Base-by-base conservation (phyloP, 1,140 invertebrate genomes). In the Drosophila watanabei region DNA sequence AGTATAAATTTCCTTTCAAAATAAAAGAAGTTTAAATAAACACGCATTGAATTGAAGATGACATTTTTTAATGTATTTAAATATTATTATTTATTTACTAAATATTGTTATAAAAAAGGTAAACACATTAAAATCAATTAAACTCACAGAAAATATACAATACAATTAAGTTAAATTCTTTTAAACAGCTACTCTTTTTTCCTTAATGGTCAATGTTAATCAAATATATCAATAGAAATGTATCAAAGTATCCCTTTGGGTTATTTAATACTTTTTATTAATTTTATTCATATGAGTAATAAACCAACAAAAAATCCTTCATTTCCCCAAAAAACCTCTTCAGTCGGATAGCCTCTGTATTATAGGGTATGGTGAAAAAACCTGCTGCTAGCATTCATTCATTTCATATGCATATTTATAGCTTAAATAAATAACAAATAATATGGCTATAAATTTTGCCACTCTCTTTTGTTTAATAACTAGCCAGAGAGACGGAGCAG, bases 351-450 rank as follows among this genome's bases (percentile, higher is more conserved):
- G 52, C 13, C 65, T 18, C 52, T 24, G 2, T n/a, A 18, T 18
- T 10, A 24, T n/a, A 72, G 68, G 70, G 70, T 73, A 72, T 73
- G 68, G n/a, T 43, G 61, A 73, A 84, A 88, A 89, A 88, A 88
- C 77, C 72, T 79, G 80, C 81, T 89, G 85, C 69, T 78, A 37
- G 66, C 78, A 79, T 79, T 89, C 80, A 77, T 86, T 80, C 82
- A 75, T 86, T 79, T 82, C 71, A 82, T 82, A 90, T 89, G 85
- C 85, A 89, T 89, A 89, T 89, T 89, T 89, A 89, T 89, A 90
- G 85, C 85, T 90, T 90, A 89, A 90, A 89, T 90, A 89, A 89
- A 89, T 89, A 89, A 80, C 86, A 86, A 90, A 89, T 89, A 88
- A 88, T 88, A 89, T 79, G 85, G 85, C 81, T 72, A 88, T 88